Percentiles rank a stretch among this genome's conserved stretches.
These are phyloP conservation scores for Cecropterus lyciades DNA, from an alignment of 1,140 invertebrate genomes.

Conservation along the genomic window DNA sequence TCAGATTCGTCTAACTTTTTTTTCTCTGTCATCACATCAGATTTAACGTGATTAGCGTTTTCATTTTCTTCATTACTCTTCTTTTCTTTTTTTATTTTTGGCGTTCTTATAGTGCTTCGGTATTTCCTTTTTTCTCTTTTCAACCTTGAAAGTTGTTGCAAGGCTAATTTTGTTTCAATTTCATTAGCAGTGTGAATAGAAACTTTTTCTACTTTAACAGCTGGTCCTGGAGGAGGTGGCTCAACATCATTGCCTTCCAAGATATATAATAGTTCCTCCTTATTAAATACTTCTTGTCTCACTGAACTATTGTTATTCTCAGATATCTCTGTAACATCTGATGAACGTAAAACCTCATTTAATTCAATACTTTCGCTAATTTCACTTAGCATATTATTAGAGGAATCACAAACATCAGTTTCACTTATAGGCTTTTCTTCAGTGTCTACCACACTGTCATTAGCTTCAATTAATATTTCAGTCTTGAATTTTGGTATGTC, in stretches of 20 bases:
- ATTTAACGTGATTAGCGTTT: background rate
- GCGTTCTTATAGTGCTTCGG: background rate
- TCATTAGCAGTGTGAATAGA: conserved; percentile 32
- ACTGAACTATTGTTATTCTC: conserved; percentile 68
- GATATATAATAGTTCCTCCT: conserved; percentile 75
- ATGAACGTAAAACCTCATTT: conserved; percentile 67
- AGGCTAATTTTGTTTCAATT: conserved; percentile 60
- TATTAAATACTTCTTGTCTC: conserved; percentile 75
- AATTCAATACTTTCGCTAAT: conserved; percentile 70
- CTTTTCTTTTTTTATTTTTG: conserved; percentile 22
- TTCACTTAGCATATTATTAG: conserved; percentile 65
- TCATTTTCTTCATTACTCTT: conserved; percentile 6
- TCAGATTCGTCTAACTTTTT: conserved; percentile 11
- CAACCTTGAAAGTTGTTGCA: conserved; percentile 60
- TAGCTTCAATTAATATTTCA: conserved; percentile 70
- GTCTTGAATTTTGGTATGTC: conserved; percentile 67
- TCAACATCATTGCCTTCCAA: conserved; percentile 73
- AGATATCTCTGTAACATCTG: conserved; percentile 54
- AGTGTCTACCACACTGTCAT: conserved; percentile 53
- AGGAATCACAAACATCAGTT: conserved; percentile 45
- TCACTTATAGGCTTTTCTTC: conserved; percentile 51
- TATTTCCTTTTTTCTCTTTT: conserved; percentile 40
- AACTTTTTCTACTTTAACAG: conserved; percentile 18
- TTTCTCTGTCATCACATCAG: conserved; percentile 5
- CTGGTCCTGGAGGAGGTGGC: conserved; percentile 29